These are phyloP conservation scores for Epinephelus malabaricus DNA, from an alignment of 2,797 vertebrate species.

Conservation along the genomic window DNA sequence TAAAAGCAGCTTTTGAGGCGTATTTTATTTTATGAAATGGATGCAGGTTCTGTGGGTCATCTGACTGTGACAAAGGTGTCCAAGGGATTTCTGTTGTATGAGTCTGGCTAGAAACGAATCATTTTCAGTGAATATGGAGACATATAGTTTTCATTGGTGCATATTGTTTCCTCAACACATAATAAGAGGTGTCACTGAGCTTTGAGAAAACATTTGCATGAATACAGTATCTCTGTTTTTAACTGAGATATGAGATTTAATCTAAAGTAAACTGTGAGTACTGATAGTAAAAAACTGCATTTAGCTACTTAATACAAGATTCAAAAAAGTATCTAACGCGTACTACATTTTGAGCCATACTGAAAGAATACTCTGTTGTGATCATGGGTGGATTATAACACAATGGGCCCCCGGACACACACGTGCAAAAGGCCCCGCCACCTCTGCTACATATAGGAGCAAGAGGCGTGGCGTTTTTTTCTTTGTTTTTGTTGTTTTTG, in stretches of 20 bases:
- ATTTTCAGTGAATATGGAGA: background rate
- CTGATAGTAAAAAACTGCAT: background rate
- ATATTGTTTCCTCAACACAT: background rate
- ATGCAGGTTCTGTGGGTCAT: background rate
- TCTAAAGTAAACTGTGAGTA: background rate
- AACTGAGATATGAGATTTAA: background rate
- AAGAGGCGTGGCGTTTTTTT: too few species aligned
- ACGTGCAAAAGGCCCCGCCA: too few species aligned
- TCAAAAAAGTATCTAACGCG: background rate
- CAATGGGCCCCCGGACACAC: too few species aligned
- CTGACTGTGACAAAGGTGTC: background rate
- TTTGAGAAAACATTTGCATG: background rate
- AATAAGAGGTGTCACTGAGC: background rate
- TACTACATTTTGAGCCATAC: background rate
- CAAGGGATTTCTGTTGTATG: too few species aligned
- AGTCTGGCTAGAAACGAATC: background rate
- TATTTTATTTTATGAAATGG: background rate
- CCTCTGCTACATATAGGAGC: too few species aligned
- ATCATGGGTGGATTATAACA: too few species aligned
- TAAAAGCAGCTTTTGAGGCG: background rate
- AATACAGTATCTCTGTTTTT: background rate
- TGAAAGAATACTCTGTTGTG: too few species aligned
- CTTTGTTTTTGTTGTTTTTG: too few species aligned
- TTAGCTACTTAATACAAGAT: background rate
- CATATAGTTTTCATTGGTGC: background rate